These are phyloP conservation scores for Cryptosula pallasiana DNA, from an alignment of 2,888 invertebrate genomes.

Conservation along the genomic window DNA sequence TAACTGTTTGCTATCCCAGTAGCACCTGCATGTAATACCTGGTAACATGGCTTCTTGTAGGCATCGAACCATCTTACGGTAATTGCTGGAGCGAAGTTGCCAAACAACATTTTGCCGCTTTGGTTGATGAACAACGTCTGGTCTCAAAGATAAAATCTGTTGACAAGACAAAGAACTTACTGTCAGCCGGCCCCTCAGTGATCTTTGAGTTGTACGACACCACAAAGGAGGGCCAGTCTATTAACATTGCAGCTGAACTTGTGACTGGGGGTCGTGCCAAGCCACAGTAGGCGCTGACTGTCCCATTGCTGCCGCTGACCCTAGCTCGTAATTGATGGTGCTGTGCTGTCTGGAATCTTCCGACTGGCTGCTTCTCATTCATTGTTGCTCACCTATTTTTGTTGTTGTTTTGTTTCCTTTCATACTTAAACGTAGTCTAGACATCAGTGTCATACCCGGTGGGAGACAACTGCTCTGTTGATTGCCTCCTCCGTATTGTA, in stretches of 20 bases:
- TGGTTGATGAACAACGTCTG: not conserved
- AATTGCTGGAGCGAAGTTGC: not conserved
- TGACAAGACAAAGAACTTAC: not conserved
- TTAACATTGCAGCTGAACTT: not conserved
- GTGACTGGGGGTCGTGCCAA: not conserved
- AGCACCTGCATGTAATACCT: not conserved
- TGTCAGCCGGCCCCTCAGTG: not conserved
- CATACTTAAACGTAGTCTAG: no score
- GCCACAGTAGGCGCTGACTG: not conserved
- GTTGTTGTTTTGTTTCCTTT: no score
- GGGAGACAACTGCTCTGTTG: no score
- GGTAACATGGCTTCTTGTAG: no score
- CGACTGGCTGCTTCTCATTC: no score
- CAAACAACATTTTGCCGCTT: not conserved
- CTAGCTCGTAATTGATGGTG: no score
- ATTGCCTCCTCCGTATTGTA: no score
- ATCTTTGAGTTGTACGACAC: conserved; percentile 12
- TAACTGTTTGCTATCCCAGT: not conserved
- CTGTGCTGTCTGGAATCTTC: no score
- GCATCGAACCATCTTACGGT: not conserved
- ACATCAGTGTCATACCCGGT: no score
- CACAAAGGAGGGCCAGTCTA: not conserved
- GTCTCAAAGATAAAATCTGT: not conserved
- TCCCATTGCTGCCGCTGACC: no score
- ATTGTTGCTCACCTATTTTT: no score